Base-by-base conservation (phyloP, 2,113 vertebrate genomes). In the Elgaria multicarinata region DNA sequence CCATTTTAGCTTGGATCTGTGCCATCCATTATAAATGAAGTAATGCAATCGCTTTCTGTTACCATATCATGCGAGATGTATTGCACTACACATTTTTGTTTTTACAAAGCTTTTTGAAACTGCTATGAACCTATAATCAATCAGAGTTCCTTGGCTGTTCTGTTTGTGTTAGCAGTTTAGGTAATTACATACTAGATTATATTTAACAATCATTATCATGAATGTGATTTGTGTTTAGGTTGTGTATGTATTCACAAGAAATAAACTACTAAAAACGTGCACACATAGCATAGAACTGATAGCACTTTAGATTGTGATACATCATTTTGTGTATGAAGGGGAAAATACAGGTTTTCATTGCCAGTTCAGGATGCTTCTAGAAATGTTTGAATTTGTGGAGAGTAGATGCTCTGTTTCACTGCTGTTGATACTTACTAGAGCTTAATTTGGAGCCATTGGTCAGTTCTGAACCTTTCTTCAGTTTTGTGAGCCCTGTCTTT, bases 181-280 rank as follows among this genome's bases (percentile, higher is more conserved):
- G 20, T 96, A 95, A 94, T 94, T 96, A 92, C 71, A 6, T 9
- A 10, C 62, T 93, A 67, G 94, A 95, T 97, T 94, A 95, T 96
- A 85, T 96, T 96, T 96, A 96, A 95, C 85, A 81, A 93, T 93
- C n/a, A 92, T 95, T 95, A 92, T 95, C 94, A 91, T 96, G 95
- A 93, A 92, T 92, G 92, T 91, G 95, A 91, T 92, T 95, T 95
- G 91, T 86, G 88, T 93, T 96, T 94, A 92, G 83, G 85, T 91
- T 93, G 50, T 78, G 4, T 93, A 79, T 84, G 82, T 90, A 71
- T 91, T 93, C 87, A 91, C 53, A 79, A 89, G 93, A 93, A 94
- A 85, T 46, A 90, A 94, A 87, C 0, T 7, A 18, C 13, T 85
- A 89, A 90, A 90, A 90, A n/a, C 58, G 66, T 20, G 33, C 31